Evolutionary conservation across 2,113 vertebrate species (phyloP).

Genomic region (pig (Sus scrofa)): DNA sequence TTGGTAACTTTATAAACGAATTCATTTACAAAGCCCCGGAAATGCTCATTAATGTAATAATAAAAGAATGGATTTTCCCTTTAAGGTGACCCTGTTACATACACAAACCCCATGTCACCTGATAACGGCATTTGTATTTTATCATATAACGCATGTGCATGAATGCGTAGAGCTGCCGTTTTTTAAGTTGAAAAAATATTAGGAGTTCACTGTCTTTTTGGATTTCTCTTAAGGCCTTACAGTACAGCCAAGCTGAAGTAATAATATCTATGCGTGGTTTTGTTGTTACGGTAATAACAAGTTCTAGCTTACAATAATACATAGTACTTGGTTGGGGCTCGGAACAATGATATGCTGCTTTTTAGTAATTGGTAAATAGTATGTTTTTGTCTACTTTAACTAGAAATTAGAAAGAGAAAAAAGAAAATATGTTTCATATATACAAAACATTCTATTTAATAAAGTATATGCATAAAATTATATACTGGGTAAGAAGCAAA

Average conservation of each 20-base stretch:
- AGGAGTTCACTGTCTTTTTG: constrained; percentile 57
- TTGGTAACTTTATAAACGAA: constrained; percentile 14
- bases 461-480: constrained; percentile 70
- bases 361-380: constrained; percentile 60
- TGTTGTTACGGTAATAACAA: constrained; percentile 33
- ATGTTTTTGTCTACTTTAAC: constrained; percentile 60
- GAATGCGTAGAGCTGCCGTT: constrained; percentile 64
- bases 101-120: constrained; percentile 1
- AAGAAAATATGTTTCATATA: constrained; percentile 63
- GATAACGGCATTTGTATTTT: constrained; percentile 49
- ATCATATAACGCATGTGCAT: constrained; percentile 51
- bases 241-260: constrained; percentile 69
- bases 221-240: constrained; percentile 75
- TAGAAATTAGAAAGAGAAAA: constrained; percentile 72
- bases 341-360: constrained; percentile 34
- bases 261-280: constrained; percentile 8
- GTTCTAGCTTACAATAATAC: constrained; percentile 28
- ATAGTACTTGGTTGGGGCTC: constrained; percentile 14
- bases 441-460: constrained; percentile 78
- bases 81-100: not conserved
- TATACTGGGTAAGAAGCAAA: constrained; percentile 75
- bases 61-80: constrained; percentile 37
- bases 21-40: constrained; percentile 21
- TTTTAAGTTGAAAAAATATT: constrained; percentile 65
- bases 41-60: constrained; percentile 29